A percentile compares a stretch with the other conserved stretches of the same genome.
phyloP scores from a whole-genome alignment of 1,140 invertebrate species.

The Mamestra configurata region DNA sequence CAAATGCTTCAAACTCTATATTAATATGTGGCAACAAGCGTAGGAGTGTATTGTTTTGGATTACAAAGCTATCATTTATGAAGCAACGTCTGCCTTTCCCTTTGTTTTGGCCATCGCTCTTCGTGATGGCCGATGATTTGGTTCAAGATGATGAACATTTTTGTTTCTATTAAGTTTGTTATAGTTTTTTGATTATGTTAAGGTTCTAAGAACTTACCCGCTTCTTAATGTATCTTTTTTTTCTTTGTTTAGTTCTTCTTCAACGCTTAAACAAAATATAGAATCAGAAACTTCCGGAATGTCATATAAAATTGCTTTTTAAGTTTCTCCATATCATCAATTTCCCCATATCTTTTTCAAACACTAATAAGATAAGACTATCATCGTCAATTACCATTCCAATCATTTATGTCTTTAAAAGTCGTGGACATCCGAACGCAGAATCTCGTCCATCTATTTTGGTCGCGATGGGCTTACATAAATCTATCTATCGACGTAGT shows the following conservation, averaged over 20 bases:
- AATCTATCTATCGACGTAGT: constrained; percentile 77
- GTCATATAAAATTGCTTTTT: not conserved
- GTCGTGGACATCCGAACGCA: constrained; percentile 20
- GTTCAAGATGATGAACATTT: constrained; percentile 18
- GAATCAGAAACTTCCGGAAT: not conserved
- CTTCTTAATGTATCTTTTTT: not conserved
- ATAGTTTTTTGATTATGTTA: not conserved
- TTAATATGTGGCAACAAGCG: constrained; percentile 34
- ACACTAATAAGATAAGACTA: constrained; percentile 9
- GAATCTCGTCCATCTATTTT: constrained; percentile 61
- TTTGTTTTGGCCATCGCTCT: constrained; percentile 20
- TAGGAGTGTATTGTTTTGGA: constrained; percentile 43
- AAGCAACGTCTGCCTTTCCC: constrained; percentile 31
- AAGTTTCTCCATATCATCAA: not conserved
- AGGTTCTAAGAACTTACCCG: not conserved
- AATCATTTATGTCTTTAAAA: constrained; percentile 13
- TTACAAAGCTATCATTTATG: constrained; percentile 35
- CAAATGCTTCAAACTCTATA: constrained; percentile 21
- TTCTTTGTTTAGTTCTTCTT: not conserved
- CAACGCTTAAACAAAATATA: not conserved
- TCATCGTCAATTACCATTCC: constrained; percentile 30
- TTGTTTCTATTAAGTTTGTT: not conserved
- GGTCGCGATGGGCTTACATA: constrained; percentile 66
- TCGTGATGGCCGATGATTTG: constrained; percentile 26
- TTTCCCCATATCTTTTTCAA: not conserved